Evolutionary conservation across 2,888 invertebrate genomes (phyloP).

Genomic region (Sphecodes monilicornis): DNA sequence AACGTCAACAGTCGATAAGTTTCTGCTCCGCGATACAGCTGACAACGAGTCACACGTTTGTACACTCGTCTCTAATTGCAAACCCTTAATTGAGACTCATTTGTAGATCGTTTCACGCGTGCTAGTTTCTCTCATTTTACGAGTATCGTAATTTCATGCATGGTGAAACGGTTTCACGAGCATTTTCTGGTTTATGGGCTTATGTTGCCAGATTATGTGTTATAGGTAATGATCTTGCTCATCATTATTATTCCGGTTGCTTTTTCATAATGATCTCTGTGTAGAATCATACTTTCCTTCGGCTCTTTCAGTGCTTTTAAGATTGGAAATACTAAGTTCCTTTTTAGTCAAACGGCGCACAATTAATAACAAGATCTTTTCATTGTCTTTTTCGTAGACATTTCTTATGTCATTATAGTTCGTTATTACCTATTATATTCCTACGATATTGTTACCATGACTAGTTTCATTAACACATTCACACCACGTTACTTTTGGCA

Average conservation of each 20-base stretch:
- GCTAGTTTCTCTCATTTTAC: neutral
- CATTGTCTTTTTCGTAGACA: neutral
- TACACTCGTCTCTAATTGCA: neutral
- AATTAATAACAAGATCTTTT: neutral
- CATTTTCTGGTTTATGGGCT: neutral
- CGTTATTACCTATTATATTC: too few relatives aligned
- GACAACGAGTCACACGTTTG: neutral
- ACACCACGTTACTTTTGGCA: neutral
- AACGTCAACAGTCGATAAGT: slow-evolving; percentile 21
- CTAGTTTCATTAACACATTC: slow-evolving; percentile 30
- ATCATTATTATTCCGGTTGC: slow-evolving; percentile 11
- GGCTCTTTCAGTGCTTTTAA: neutral
- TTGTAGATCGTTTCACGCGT: neutral
- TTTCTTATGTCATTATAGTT: neutral
- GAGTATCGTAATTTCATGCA: neutral
- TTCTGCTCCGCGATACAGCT: neutral
- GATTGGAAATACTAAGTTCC: neutral
- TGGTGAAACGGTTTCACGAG: neutral
- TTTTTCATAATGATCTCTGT: neutral
- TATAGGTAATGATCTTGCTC: neutral
- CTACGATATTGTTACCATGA: slow-evolving; percentile 33
- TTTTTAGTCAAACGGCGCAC: neutral
- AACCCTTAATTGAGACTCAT: slow-evolving; percentile 16
- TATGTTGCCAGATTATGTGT: neutral
- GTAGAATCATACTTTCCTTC: neutral